A percentile compares a stretch with the other conserved stretches of the same genome.
phyloP scores from a whole-genome alignment of 2,888 invertebrate genomes.

The Vannuccia rotundouncinata region DNA sequence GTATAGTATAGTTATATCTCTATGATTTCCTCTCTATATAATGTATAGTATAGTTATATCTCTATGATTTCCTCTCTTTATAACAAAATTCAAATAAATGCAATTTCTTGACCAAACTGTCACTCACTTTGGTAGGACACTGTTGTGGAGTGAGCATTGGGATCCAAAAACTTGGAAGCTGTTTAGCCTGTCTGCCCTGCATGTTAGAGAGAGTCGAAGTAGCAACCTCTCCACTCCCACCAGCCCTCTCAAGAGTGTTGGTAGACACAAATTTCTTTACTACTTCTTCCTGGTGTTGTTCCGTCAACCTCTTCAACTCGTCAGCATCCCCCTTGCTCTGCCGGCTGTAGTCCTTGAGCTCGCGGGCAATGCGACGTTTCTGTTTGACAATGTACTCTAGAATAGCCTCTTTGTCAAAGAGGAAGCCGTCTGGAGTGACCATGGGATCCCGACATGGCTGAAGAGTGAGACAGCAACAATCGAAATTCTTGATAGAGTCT shows the following conservation, averaged over 20 bases:
- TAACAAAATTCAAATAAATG: too few relatives aligned
- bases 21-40: too few relatives aligned
- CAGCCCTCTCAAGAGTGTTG: neutral
- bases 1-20: too few relatives aligned
- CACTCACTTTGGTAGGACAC: constrained; percentile 62
- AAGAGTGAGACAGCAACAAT: constrained; percentile 89
- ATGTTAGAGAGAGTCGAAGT: constrained; percentile 66
- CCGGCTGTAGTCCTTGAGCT: constrained; percentile 83
- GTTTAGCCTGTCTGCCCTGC: constrained; percentile 69
- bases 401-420: constrained; percentile 94
- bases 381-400: constrained; percentile 86
- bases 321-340: constrained; percentile 68
- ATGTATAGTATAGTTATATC: too few relatives aligned
- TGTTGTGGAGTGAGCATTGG: constrained; percentile 85
- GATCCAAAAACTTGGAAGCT: constrained; percentile 90
- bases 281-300: constrained; percentile 67
- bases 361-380: constrained; percentile 79
- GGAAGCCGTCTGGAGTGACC: constrained; percentile 76
- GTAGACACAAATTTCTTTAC: constrained; percentile 67
- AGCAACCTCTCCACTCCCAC: neutral
- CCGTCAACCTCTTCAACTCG: constrained; percentile 61
- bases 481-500: constrained; percentile 88
- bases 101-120: too few relatives aligned
- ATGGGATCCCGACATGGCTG: constrained; percentile 92
- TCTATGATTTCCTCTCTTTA: too few relatives aligned